These are phyloP conservation scores for Papilio dardanus DNA, from an alignment of 1,140 invertebrate genomes.

Conservation along the genomic window DNA sequence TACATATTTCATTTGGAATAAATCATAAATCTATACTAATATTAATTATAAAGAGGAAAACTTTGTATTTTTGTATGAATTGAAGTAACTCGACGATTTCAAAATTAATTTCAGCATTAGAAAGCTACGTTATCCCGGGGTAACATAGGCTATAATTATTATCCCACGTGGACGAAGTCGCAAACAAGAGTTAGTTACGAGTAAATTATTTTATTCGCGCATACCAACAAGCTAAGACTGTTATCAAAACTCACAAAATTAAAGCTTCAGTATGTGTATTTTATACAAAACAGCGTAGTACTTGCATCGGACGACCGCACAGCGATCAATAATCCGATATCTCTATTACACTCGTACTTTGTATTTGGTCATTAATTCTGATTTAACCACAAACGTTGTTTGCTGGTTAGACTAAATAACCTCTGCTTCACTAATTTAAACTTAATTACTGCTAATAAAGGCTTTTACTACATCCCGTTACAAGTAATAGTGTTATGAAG, in stretches of 20 bases:
- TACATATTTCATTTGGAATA: too few relatives aligned
- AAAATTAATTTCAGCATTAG: too few relatives aligned
- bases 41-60: too few relatives aligned
- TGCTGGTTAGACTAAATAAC: constrained; percentile 27
- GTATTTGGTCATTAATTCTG: constrained; percentile 32
- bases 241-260: constrained; percentile 21
- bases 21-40: too few relatives aligned
- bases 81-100: too few relatives aligned
- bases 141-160: too few relatives aligned
- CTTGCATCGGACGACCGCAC: constrained; percentile 3
- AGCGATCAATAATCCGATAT: constrained; percentile 35
- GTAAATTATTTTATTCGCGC: too few relatives aligned
- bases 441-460: neutral
- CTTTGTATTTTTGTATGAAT: too few relatives aligned
- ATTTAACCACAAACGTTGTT: constrained; percentile 23
- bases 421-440: neutral
- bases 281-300: constrained; percentile 14
- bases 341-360: constrained; percentile 23
- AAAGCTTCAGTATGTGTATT: neutral
- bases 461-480: neutral
- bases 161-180: too few relatives aligned
- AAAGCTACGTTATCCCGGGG: too few relatives aligned
- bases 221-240: too few relatives aligned
- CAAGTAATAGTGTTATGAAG: neutral
- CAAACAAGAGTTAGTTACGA: too few relatives aligned